These are phyloP conservation scores for Tineola bisselliella DNA, from an alignment of 2,888 invertebrate genomes.

Conservation along the genomic window DNA sequence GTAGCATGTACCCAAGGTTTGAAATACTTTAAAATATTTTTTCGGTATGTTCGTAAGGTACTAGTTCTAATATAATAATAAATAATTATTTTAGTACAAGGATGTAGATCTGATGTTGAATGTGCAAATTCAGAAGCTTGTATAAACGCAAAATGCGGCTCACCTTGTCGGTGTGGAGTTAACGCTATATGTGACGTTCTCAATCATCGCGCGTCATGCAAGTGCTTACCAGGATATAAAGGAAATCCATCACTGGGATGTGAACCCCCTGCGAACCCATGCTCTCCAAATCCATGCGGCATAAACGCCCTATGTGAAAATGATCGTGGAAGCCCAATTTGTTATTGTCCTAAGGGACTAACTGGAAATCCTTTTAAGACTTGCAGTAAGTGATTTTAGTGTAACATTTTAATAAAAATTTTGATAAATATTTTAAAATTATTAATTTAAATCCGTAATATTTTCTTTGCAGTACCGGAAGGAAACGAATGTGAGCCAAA, in stretches of 20 bases:
- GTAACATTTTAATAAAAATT: background rate
- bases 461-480: slow-evolving; percentile 77
- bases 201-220: slow-evolving; percentile 82
- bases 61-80: background rate
- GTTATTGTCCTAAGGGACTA: slow-evolving; percentile 87
- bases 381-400: slow-evolving; percentile 78
- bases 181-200: slow-evolving; percentile 85
- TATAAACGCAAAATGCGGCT: slow-evolving; percentile 77
- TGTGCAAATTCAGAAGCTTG: slow-evolving; percentile 81
- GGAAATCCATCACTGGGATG: slow-evolving; percentile 81
- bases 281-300: slow-evolving; percentile 89
- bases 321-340: slow-evolving; percentile 86
- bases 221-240: slow-evolving; percentile 82
- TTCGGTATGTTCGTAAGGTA: background rate
- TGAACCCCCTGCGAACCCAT: slow-evolving; percentile 79
- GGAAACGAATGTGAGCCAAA: slow-evolving; percentile 85
- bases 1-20: slow-evolving; percentile 74
- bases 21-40: slow-evolving; percentile 14
- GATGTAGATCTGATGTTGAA: slow-evolving; percentile 76
- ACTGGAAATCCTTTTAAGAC: slow-evolving; percentile 91
- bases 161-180: slow-evolving; percentile 81
- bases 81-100: slow-evolving; percentile 61
- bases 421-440: too few species aligned
- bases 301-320: slow-evolving; percentile 83
- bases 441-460: background rate